Conservation (phyloP, 2,888 invertebrate genomes). For the Neoaliturus tenellus region DNA sequence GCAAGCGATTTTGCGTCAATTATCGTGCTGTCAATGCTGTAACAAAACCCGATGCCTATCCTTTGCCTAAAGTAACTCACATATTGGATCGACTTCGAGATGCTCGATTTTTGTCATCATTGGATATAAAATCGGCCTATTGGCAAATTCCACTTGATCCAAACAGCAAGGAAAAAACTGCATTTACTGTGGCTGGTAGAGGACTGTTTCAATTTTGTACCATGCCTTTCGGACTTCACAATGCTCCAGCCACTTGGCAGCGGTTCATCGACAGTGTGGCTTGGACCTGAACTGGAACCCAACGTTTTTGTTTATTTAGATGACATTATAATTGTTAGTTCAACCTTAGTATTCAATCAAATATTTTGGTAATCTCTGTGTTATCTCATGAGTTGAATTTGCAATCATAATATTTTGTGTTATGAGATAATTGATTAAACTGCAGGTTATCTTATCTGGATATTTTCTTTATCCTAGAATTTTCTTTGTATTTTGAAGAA, state of each 20-base stretch:
- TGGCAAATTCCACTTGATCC: conserved; percentile 61
- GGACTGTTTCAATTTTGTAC: too few species aligned
- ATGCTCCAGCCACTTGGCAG: conserved; percentile 22
- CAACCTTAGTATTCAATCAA: too few species aligned
- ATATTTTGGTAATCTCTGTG: too few species aligned
- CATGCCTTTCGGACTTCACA: too few species aligned
- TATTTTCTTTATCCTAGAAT: too few species aligned
- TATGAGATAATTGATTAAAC: too few species aligned
- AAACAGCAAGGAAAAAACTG: conserved; percentile 62
- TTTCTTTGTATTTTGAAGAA: too few species aligned
- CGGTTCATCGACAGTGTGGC: background rate
- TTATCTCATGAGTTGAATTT: too few species aligned
- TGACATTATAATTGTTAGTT: background rate
- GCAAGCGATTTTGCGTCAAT: conserved; percentile 62
- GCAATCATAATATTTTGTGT: too few species aligned
- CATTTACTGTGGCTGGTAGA: too few species aligned
- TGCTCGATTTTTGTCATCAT: conserved; percentile 11
- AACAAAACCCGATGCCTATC: conserved; percentile 62
- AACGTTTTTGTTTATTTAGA: background rate
- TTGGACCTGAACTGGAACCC: background rate
- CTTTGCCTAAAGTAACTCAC: conserved; percentile 57
- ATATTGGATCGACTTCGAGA: conserved; percentile 60
- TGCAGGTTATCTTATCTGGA: too few species aligned
- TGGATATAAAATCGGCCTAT: conserved; percentile 62
- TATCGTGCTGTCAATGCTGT: conserved; percentile 60